Percentiles rank a stretch among this genome's conserved stretches.
Conservation (phyloP, 2,797 vertebrate species). For the Xiphorhynchus erythropygius region DNA sequence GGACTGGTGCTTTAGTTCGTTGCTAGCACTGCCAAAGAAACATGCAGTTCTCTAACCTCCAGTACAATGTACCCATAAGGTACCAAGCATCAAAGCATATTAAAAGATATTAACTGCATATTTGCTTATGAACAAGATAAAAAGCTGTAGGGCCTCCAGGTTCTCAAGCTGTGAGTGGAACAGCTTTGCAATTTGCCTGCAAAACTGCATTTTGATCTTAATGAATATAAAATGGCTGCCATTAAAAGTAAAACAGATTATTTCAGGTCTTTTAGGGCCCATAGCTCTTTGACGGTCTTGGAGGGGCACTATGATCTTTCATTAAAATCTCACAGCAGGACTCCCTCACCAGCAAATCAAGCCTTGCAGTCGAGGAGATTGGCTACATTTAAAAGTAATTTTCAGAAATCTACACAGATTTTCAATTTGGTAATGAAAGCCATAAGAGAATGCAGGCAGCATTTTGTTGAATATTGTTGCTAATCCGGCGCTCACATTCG, state of each 20-base stretch:
- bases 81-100: slow-evolving; percentile 91
- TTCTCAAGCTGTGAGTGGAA: slow-evolving; percentile 98
- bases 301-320: slow-evolving; percentile 99
- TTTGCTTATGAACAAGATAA: slow-evolving; percentile 92
- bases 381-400: slow-evolving; percentile 98
- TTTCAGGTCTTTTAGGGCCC: slow-evolving; percentile 90
- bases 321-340: slow-evolving; percentile 97
- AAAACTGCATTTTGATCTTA: slow-evolving; percentile 98
- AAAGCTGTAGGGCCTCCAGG: slow-evolving; percentile 89
- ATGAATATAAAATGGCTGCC: slow-evolving; percentile 99
- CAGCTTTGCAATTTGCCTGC: slow-evolving; percentile 98
- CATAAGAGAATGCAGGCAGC: slow-evolving; percentile 85
- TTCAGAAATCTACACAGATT: slow-evolving; percentile 97
- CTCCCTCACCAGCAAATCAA: slow-evolving; percentile 87
- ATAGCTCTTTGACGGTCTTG: slow-evolving; percentile 96
- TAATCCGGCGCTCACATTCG: slow-evolving; percentile 81
- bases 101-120: slow-evolving; percentile 92
- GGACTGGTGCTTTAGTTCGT: slow-evolving; percentile 72
- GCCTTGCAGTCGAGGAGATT: slow-evolving; percentile 91
- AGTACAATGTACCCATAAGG: slow-evolving; percentile 89
- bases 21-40: slow-evolving; percentile 77
- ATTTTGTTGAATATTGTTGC: slow-evolving; percentile 83
- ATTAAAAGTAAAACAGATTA: slow-evolving; percentile 99
- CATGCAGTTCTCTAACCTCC: slow-evolving; percentile 82
- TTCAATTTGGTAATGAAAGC: slow-evolving; percentile 94